Evolutionary conservation across 2,888 invertebrate genomes (phyloP).

Genomic region (Eilema sororculum): DNA sequence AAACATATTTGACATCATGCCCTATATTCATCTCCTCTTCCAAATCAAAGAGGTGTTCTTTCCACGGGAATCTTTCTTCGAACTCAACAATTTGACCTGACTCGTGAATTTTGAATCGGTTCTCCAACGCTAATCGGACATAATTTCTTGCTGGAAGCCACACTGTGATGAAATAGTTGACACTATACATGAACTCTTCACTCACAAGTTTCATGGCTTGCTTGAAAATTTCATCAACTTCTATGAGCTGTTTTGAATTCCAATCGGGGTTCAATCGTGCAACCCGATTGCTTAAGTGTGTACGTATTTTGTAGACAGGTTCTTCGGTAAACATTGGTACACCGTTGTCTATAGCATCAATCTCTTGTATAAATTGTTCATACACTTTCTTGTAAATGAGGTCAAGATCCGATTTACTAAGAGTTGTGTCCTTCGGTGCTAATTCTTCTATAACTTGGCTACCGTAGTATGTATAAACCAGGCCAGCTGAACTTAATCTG

Average conservation of each 20-base stretch:
- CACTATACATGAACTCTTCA: conserved; percentile 91
- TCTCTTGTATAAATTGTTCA: conserved; percentile 94
- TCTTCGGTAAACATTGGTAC: conserved; percentile 92
- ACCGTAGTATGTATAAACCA: conserved; percentile 97
- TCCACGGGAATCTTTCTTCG: conserved; percentile 93
- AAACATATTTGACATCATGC: conserved; percentile 89
- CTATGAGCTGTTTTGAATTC: conserved; percentile 88
- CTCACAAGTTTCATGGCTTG: conserved; percentile 93
- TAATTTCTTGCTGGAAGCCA: conserved; percentile 96
- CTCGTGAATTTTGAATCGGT: conserved; percentile 89
- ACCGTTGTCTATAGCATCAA: conserved; percentile 99
- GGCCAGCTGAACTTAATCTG: conserved; percentile 97
- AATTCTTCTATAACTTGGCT: conserved; percentile 90
- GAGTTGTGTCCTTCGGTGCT: conserved; percentile 69
- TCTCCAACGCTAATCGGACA: conserved; percentile 91
- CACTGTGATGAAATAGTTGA: conserved; percentile 88
- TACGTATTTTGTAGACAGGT: conserved; percentile 92
- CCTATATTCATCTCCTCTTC: conserved; percentile 91
- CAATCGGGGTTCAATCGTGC: conserved; percentile 93
- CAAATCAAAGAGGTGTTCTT: conserved; percentile 93
- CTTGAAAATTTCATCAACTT: conserved; percentile 89
- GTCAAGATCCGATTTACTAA: conserved; percentile 83
- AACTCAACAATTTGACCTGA: conserved; percentile 95
- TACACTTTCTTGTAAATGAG: conserved; percentile 92
- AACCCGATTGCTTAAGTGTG: conserved; percentile 92